These are phyloP conservation scores for Mesocentrotus franciscanus DNA, from an alignment of 53 echinoderm and acorn worm species.

Conservation along the genomic window DNA sequence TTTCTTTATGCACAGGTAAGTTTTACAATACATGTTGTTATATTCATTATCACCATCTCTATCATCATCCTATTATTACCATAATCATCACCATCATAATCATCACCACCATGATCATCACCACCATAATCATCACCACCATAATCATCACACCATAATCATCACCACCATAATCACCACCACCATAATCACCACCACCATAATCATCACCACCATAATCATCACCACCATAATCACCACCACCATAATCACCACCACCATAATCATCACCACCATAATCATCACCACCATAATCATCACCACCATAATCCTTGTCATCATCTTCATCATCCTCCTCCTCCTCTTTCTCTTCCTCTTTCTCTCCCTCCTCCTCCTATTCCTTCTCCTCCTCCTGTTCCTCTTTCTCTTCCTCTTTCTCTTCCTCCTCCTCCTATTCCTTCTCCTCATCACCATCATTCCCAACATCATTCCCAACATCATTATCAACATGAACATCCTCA, in stretches of 20 bases:
- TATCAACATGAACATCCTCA: not conserved
- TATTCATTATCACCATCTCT: not conserved
- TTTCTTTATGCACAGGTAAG: slow-evolving; percentile 91
- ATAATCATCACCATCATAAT: not conserved
- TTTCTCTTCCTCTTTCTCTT: too few species aligned
- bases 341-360: too few species aligned
- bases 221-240: not conserved
- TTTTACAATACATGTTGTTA: not conserved
- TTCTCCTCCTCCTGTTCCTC: too few species aligned
- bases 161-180: not conserved
- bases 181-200: not conserved
- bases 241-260: not conserved
- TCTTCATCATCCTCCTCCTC: too few species aligned
- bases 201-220: not conserved
- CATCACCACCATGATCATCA: not conserved
- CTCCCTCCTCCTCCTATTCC: too few species aligned
- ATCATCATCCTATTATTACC: not conserved
- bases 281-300: not conserved
- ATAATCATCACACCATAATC: not conserved
- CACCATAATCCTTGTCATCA: not conserved
- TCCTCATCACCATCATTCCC: not conserved
- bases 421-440: too few species aligned
- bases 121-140: not conserved
- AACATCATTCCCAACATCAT: not conserved
- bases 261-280: not conserved